Conservation (phyloP, 2,888 invertebrate species). For the Rhabditoides inermis region DNA sequence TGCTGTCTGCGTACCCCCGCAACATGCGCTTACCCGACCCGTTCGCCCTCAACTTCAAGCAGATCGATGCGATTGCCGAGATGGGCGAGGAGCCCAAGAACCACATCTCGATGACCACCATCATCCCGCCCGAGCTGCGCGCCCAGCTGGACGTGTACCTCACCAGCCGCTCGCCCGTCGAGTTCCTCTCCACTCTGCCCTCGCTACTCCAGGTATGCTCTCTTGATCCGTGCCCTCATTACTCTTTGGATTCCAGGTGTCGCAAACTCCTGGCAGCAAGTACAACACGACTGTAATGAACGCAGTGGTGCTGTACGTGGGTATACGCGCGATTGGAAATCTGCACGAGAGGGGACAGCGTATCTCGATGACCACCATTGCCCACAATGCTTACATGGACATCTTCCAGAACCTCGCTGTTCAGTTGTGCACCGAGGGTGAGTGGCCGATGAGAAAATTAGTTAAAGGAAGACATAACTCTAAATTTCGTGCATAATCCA, state of each 20-base stretch:
- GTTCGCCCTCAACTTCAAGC: conserved; percentile 87
- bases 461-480: no score
- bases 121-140: conserved; percentile 41
- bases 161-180: conserved; percentile 62
- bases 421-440: conserved; percentile 90
- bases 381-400: conserved; percentile 97
- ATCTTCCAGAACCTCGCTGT: conserved; percentile 98
- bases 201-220: conserved; percentile 52
- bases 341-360: conserved; percentile 82
- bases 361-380: conserved; percentile 93
- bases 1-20: conserved; percentile 91
- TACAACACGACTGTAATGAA: conserved; percentile 95
- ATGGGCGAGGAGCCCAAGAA: conserved; percentile 49
- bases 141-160: conserved; percentile 86
- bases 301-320: conserved; percentile 91
- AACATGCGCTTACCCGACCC: conserved; percentile 98
- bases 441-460: no score
- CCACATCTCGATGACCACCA: conserved; percentile 36
- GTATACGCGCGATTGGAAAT: conserved; percentile 71
- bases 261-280: conserved; percentile 69
- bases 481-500: no score
- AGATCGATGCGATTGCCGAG: conserved; percentile 50
- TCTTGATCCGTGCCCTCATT: conserved; percentile 60
- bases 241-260: conserved; percentile 51
- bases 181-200: conserved; percentile 56